Evolutionary conservation across 2,888 invertebrate species (phyloP).

Genomic region (Nomada fucata): DNA sequence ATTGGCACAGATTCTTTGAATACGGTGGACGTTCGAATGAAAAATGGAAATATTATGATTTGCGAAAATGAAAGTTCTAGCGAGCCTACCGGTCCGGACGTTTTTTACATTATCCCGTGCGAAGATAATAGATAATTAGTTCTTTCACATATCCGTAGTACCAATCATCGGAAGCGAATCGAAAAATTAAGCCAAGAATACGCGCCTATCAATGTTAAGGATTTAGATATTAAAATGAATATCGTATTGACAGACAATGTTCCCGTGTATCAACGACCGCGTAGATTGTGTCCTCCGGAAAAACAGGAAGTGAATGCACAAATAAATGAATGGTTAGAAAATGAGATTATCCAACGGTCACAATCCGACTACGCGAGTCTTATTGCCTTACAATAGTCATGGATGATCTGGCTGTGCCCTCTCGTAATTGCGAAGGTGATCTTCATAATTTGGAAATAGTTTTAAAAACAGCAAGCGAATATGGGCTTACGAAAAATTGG

Average conservation of each 20-base stretch:
- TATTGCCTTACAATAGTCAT: too few relatives aligned
- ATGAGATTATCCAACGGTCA: constrained; percentile 75
- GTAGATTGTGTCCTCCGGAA: constrained; percentile 68
- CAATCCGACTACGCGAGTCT: constrained; percentile 77
- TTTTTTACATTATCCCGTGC: constrained; percentile 19
- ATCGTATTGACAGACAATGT: constrained; percentile 74
- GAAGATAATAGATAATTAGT: constrained; percentile 4
- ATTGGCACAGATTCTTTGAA: constrained; percentile 57
- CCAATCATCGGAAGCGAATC: too few relatives aligned
- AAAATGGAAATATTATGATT: constrained; percentile 33
- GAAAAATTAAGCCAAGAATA: constrained; percentile 63
- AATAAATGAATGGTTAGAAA: constrained; percentile 74
- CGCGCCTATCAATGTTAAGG: constrained; percentile 59
- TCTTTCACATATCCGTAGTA: constrained; percentile 37
- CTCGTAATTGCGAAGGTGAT: background rate
- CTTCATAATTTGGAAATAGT: constrained; percentile 13
- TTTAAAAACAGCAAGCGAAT: background rate
- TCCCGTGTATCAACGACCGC: constrained; percentile 70
- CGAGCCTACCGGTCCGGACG: constrained; percentile 10
- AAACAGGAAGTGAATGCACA: constrained; percentile 71
- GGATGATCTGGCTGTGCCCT: constrained; percentile 23
- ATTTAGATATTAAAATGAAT: constrained; percentile 68
- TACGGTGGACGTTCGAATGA: background rate
- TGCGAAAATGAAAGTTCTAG: constrained; percentile 16
- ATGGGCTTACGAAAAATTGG: too few relatives aligned